A percentile compares a stretch with the other conserved stretches of the same genome.
phyloP scores from a whole-genome alignment of 2,888 invertebrate genomes.

The Trilocha varians region DNA sequence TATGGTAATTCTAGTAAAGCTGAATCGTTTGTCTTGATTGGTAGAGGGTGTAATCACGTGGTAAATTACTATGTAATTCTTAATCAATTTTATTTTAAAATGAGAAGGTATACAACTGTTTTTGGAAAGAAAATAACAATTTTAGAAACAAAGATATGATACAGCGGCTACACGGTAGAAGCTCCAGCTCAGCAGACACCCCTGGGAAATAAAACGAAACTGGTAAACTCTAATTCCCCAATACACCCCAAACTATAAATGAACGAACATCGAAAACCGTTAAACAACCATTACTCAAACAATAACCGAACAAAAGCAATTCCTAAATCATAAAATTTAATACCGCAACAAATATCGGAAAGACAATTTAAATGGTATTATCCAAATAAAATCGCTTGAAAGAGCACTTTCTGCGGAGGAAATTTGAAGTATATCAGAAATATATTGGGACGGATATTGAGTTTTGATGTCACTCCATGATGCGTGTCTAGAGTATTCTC shows the following conservation, averaged over 20 bases:
- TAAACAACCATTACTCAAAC: conserved; percentile 27
- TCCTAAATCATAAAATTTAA: conserved; percentile 41
- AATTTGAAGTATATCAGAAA: conserved; percentile 58
- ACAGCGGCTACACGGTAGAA: neutral
- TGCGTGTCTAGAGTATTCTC: conserved; percentile 46
- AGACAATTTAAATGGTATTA: conserved; percentile 34
- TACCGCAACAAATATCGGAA: conserved; percentile 41
- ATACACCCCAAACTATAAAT: conserved; percentile 9
- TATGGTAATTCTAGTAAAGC: too few relatives aligned
- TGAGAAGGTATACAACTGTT: too few relatives aligned
- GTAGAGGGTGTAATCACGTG: too few relatives aligned
- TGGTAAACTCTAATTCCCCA: conserved; percentile 7
- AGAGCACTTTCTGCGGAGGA: conserved; percentile 35
- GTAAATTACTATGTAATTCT: too few relatives aligned
- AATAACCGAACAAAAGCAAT: conserved; percentile 37
- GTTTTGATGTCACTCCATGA: conserved; percentile 56
- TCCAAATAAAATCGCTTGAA: conserved; percentile 32
- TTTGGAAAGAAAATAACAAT: too few relatives aligned
- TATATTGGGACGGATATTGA: conserved; percentile 57
- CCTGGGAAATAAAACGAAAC: conserved; percentile 9
- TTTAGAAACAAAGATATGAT: too few relatives aligned
- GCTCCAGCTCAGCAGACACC: conserved; percentile 1
- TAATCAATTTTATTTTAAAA: too few relatives aligned
- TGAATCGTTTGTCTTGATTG: too few relatives aligned
- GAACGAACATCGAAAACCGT: conserved; percentile 11